These are phyloP conservation scores for Cirrhinus mrigala DNA, from an alignment of 2,797 vertebrate genomes.

Conservation along the genomic window DNA sequence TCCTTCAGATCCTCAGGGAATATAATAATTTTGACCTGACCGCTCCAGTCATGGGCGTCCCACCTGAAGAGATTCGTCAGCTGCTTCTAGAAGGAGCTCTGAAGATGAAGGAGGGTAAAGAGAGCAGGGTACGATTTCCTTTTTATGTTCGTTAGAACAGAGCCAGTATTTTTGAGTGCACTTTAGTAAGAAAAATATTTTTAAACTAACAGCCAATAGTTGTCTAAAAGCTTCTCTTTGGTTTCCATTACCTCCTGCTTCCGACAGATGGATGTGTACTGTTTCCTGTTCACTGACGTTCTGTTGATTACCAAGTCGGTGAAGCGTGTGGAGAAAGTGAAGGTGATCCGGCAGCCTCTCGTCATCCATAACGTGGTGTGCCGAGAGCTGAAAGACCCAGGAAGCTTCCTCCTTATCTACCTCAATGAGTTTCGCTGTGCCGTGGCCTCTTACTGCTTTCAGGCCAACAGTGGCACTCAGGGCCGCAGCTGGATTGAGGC, in stretches of 20 bases:
- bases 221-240: constrained; percentile 10
- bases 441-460: constrained; percentile 92
- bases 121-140: constrained; percentile 85
- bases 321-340: constrained; percentile 92
- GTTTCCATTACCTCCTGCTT: constrained; percentile 29
- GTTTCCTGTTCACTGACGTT: constrained; percentile 95
- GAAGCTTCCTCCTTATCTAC: constrained; percentile 93
- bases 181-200: constrained; percentile 13
- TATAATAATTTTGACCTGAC: constrained; percentile 89
- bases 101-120: constrained; percentile 95
- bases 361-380: constrained; percentile 91
- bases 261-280: constrained; percentile 92
- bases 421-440: constrained; percentile 93
- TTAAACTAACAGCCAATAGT: constrained; percentile 7
- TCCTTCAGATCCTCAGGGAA: constrained; percentile 89
- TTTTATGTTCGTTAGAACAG: not conserved
- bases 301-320: constrained; percentile 93
- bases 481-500: constrained; percentile 93
- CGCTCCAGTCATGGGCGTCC: constrained; percentile 86
- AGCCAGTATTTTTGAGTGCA: constrained; percentile 14
- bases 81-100: constrained; percentile 91
- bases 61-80: constrained; percentile 87
- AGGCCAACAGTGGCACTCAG: constrained; percentile 89
- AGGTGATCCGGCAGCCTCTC: constrained; percentile 91
- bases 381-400: constrained; percentile 91